Percentiles rank a stretch among this genome's conserved stretches.
phyloP scores from a whole-genome alignment of 2,888 invertebrate genomes.

The Dichetophora obliterata region DNA sequence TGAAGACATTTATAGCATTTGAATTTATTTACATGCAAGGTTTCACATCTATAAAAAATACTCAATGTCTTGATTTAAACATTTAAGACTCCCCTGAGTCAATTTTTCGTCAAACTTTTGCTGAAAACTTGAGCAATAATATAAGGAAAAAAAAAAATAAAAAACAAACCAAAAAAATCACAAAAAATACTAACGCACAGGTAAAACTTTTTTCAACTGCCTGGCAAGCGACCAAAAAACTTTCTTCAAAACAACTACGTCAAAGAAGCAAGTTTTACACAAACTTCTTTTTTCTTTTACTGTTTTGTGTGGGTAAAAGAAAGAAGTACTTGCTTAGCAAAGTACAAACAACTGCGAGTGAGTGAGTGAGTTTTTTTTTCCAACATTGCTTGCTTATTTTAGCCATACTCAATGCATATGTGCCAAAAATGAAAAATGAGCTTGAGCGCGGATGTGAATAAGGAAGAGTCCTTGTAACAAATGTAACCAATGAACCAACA shows the following conservation, averaged over 20 bases:
- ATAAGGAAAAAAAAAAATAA: slow-evolving; percentile 2
- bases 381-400: neutral
- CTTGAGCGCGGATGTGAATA: neutral
- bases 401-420: slow-evolving; percentile 37
- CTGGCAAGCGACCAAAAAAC: slow-evolving; percentile 51
- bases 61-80: slow-evolving; percentile 25
- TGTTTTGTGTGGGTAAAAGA: neutral
- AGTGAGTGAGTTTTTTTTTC: neutral
- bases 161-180: slow-evolving; percentile 12
- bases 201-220: slow-evolving; percentile 41
- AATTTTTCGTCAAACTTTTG: slow-evolving; percentile 33
- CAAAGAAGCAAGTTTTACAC: slow-evolving; percentile 10
- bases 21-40: no score
- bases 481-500: slow-evolving; percentile 41
- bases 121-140: neutral
- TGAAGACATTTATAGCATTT: no score
- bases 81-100: slow-evolving; percentile 19
- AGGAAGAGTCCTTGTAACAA: slow-evolving; percentile 30
- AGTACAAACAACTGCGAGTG: slow-evolving; percentile 1
- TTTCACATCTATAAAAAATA: neutral
- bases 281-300: neutral
- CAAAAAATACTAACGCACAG: slow-evolving; percentile 20
- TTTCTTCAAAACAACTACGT: slow-evolving; percentile 29
- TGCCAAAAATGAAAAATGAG: slow-evolving; percentile 39
- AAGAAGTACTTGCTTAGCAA: neutral